phyloP scores from a whole-genome alignment of 2,888 invertebrate species.

The Miltochrista miniata region DNA sequence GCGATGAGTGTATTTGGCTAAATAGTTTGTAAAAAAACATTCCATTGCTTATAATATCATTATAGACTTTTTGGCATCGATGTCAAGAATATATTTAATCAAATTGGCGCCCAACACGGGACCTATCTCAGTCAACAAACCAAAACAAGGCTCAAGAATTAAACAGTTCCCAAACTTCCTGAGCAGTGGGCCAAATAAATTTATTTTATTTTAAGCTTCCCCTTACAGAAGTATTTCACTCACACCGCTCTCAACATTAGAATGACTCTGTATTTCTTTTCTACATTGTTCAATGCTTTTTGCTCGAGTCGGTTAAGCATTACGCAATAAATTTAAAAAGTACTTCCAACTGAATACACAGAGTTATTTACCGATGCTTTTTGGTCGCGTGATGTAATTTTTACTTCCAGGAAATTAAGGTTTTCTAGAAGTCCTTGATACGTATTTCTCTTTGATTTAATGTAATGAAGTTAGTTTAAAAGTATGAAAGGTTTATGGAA shows the following conservation, averaged over 20 bases:
- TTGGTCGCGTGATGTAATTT: conserved; percentile 34
- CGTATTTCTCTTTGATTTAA: conserved; percentile 18
- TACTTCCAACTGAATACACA: conserved; percentile 58
- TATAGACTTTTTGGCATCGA: not conserved
- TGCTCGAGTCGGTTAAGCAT: conserved; percentile 61
- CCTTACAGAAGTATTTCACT: conserved; percentile 67
- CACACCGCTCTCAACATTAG: conserved; percentile 52
- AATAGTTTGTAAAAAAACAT: too few relatives aligned
- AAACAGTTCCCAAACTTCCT: conserved; percentile 48
- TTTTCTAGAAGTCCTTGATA: conserved; percentile 5
- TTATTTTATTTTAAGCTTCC: conserved; percentile 47
- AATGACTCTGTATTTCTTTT: conserved; percentile 67
- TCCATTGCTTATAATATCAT: too few relatives aligned
- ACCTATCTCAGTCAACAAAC: conserved; percentile 23
- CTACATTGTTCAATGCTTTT: conserved; percentile 51
- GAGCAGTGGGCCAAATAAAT: conserved; percentile 60
- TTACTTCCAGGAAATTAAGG: conserved; percentile 17
- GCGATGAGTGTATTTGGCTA: too few relatives aligned
- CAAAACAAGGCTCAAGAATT: conserved; percentile 46
- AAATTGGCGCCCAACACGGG: conserved; percentile 42
- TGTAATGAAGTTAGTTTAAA: conserved; percentile 20
- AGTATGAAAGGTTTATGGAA: conserved; percentile 11
- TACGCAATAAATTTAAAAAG: conserved; percentile 70
- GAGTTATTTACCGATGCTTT: conserved; percentile 63
- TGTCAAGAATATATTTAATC: not conserved